phyloP scores from a whole-genome alignment of 2,113 vertebrate species.

The Meleagris gallopavo region DNA sequence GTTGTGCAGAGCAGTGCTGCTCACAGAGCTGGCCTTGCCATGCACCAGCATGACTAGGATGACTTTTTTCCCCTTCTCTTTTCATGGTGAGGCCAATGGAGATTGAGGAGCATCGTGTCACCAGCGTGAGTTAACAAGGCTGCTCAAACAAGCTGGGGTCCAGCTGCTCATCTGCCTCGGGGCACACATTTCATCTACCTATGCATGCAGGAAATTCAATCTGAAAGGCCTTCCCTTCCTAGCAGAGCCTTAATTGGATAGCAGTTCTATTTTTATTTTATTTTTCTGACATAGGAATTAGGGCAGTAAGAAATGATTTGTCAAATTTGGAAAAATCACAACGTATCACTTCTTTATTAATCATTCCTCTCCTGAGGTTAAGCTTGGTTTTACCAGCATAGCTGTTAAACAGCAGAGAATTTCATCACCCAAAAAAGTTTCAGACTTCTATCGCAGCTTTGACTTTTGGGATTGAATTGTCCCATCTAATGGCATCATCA shows the following conservation, averaged over 20 bases:
- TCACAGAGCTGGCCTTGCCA: fast-evolving
- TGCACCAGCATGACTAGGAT: background rate
- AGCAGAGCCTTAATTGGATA: background rate
- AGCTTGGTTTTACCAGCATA: background rate
- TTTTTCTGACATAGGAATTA: background rate
- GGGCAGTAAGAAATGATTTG: background rate
- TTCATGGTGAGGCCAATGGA: background rate
- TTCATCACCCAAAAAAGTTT: background rate
- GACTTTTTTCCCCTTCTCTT: background rate
- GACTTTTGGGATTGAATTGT: background rate
- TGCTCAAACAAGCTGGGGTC: background rate
- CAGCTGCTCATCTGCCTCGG: background rate
- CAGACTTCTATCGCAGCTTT: background rate
- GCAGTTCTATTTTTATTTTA: background rate
- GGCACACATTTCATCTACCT: fast-evolving
- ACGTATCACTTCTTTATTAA: background rate
- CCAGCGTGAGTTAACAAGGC: background rate
- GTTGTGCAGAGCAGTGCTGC: background rate
- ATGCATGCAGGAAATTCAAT: background rate
- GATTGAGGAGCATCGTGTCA: background rate
- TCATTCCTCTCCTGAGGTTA: background rate
- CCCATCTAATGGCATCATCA: background rate
- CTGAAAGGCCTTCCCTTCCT: background rate
- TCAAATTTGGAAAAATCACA: background rate
- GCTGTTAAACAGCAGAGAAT: background rate